Percentiles rank a stretch among this genome's conserved stretches.
Evolutionary conservation across 2,113 vertebrate species (phyloP).

Genomic region (Apteryx mantelli): DNA sequence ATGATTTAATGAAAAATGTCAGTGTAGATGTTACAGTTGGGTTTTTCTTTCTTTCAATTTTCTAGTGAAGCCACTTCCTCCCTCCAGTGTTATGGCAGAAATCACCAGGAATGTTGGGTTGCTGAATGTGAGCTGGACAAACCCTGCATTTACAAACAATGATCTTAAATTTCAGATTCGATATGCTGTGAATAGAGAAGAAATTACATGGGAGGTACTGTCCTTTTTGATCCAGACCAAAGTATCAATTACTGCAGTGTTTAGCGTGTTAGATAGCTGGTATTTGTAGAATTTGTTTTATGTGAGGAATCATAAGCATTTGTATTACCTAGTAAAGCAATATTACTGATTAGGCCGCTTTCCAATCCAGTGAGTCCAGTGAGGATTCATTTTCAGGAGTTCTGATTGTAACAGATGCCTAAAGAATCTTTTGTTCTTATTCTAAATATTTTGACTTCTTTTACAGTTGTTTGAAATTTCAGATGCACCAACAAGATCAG

Average conservation of each 20-base stretch:
- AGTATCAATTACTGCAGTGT: background rate
- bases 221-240: background rate
- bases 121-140: slow-evolving; percentile 84
- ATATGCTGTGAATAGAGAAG: slow-evolving; percentile 64
- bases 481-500: background rate
- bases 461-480: slow-evolving; percentile 65
- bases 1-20: background rate
- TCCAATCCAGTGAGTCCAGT: background rate
- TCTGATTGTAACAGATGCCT: background rate
- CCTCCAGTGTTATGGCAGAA: slow-evolving; percentile 79
- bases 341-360: background rate
- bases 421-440: background rate
- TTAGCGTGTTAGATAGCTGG: rapidly evolving
- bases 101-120: slow-evolving; percentile 77
- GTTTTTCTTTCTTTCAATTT: background rate
- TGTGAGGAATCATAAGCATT: background rate
- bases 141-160: slow-evolving; percentile 74
- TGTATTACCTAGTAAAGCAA: background rate
- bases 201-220: slow-evolving; percentile 84
- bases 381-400: background rate
- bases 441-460: background rate
- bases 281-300: background rate
- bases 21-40: background rate
- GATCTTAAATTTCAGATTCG: slow-evolving; percentile 85
- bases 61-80: slow-evolving; percentile 87